These are phyloP conservation scores for Mycetomoellerius zeteki DNA, from an alignment of 1,140 invertebrate genomes.

Conservation along the genomic window DNA sequence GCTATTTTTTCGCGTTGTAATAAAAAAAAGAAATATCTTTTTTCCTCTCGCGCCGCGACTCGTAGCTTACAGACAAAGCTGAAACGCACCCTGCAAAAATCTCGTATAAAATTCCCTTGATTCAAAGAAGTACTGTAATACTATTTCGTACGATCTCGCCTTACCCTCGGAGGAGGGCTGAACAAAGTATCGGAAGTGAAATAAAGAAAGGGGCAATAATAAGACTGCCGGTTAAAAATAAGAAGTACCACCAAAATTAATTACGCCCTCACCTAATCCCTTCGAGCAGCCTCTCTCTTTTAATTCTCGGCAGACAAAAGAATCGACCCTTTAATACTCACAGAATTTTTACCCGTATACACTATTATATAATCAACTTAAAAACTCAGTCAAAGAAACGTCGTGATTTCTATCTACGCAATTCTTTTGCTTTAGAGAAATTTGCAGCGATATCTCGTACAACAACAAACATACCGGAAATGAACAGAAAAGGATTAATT, in stretches of 20 bases:
- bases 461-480: neutral
- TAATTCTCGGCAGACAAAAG: conserved; percentile 52
- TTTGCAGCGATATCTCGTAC: neutral
- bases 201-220: conserved; percentile 56
- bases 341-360: neutral
- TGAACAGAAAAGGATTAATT: neutral
- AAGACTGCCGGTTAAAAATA: conserved; percentile 47
- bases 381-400: conserved; percentile 31
- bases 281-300: conserved; percentile 20
- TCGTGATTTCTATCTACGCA: conserved; percentile 23
- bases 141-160: conserved; percentile 39
- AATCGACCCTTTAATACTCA: conserved; percentile 10
- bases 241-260: conserved; percentile 56
- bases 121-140: conserved; percentile 43
- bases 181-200: conserved; percentile 60
- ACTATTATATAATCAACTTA: conserved; percentile 55
- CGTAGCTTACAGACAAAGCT: conserved; percentile 10
- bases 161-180: neutral
- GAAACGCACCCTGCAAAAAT: conserved; percentile 39
- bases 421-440: neutral
- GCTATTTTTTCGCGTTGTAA: conserved; percentile 23
- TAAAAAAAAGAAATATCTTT: conserved; percentile 18
- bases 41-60: neutral
- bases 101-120: conserved; percentile 52
- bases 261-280: conserved; percentile 39